Percentiles rank a stretch among this genome's conserved stretches.
Evolutionary conservation across 2,888 invertebrate species (phyloP).

Genomic region (Xestia sexstrigata): DNA sequence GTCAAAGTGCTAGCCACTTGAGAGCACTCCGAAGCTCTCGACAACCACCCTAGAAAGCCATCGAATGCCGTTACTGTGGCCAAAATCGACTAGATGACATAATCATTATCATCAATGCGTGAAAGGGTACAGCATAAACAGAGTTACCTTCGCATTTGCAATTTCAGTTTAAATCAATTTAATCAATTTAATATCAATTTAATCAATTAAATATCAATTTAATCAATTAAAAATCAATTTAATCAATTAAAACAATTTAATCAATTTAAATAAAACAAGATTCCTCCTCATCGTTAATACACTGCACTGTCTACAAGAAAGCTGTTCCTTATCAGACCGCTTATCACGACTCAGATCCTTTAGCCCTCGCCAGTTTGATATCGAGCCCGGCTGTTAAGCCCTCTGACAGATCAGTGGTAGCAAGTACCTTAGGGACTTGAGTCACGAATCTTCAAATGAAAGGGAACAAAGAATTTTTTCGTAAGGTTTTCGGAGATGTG

Average conservation of each 20-base stretch:
- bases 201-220: too few species aligned
- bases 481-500: constrained; percentile 11
- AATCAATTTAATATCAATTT: too few species aligned
- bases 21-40: not conserved
- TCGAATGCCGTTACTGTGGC: not conserved
- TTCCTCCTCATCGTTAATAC: not conserved
- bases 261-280: not conserved
- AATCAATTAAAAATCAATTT: too few species aligned
- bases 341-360: constrained; percentile 20
- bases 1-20: not conserved
- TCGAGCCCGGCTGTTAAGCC: constrained; percentile 20
- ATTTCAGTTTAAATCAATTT: not conserved
- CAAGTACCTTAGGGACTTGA: constrained; percentile 32
- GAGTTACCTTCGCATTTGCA: not conserved
- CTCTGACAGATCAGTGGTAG: constrained; percentile 37
- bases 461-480: constrained; percentile 22
- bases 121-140: too few species aligned
- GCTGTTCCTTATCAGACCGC: constrained; percentile 22
- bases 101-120: too few species aligned
- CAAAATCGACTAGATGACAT: too few species aligned
- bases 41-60: not conserved
- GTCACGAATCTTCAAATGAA: constrained; percentile 9
- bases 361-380: constrained; percentile 15
- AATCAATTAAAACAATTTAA: not conserved
- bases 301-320: constrained; percentile 18